phyloP scores from a whole-genome alignment of 2,113 vertebrate species.

The Dolichotis patagonum region DNA sequence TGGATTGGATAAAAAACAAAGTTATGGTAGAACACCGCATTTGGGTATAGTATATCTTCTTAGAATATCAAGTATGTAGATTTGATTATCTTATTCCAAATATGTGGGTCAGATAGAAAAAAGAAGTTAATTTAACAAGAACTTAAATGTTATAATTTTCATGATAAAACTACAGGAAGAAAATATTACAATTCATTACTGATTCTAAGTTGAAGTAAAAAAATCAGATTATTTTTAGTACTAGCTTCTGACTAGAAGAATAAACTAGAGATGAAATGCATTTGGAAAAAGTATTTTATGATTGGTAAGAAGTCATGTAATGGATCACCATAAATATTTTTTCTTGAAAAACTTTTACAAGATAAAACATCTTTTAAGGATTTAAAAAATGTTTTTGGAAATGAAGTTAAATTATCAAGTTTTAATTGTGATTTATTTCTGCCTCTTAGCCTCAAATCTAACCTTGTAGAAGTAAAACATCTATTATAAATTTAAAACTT shows the following conservation, averaged over 20 bases:
- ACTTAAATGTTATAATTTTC: conserved; percentile 20
- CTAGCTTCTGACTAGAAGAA: background rate
- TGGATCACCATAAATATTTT: background rate
- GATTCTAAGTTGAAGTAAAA: conserved; percentile 28
- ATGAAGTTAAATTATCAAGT: background rate
- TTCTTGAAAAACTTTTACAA: background rate
- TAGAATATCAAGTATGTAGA: conserved; percentile 19
- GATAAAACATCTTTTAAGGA: background rate
- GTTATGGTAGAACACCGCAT: conserved; percentile 39
- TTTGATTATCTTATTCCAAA: background rate
- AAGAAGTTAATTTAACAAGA: background rate
- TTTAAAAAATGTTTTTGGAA: background rate
- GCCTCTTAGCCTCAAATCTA: background rate
- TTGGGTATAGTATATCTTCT: conserved; percentile 15
- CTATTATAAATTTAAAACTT: conserved; percentile 4
- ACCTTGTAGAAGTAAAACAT: background rate
- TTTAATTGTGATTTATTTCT: background rate
- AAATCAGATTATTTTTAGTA: background rate
- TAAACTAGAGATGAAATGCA: background rate
- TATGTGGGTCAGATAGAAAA: background rate
- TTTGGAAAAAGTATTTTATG: background rate
- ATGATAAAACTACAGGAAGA: background rate
- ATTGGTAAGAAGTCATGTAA: background rate
- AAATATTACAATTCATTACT: background rate
- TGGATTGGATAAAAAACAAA: conserved; percentile 87